Base-by-base conservation (phyloP, 1,140 invertebrate genomes). In the Bursaphelenchus mucronatus region DNA sequence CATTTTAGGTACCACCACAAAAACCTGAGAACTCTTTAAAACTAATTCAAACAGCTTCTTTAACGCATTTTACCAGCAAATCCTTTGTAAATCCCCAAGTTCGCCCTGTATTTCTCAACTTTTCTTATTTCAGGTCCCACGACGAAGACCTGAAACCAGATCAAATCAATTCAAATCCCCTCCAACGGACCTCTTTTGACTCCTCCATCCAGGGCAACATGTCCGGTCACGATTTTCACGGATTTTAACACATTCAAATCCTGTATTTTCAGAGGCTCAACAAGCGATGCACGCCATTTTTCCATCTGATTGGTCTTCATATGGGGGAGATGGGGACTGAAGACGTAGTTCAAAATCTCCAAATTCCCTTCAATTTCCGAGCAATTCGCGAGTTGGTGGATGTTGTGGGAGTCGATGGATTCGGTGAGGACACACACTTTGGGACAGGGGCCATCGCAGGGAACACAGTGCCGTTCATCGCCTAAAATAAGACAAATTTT, bases 281-380 rank as follows among this genome's bases (percentile, higher is more conserved):
- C 19, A 2, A 30, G 13, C 45, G 11, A 59, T 3, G 13, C 1
- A 44, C 40, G 40, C 2, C 2, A 1, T 39, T 11, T 11, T 2
- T n/a, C 45, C 40, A 56, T 63, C 61, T 17, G 39, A 19, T 8
- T 13, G 19, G 51, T 47, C 44, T 47, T 11, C 15, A 21, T n/a
- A 66, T 63, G 39, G 21, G 66, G 69, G 10, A 63, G n/a, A 46
- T 71, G 69, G 21, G 67, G 44, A 17, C 50, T 11, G 49, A 71
- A 71, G 8, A 67, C 74, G 44, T 71, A 66, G 52, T 66, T 76
- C 45, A 71, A 44, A 39, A 71, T 53, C 47, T 71, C 73, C 6
- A 71, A 68, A 50, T 75, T 67, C 11, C 70, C 70, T 45, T 71
- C 70, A 21, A 71, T 73, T 59, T 71, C 70, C 11, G 65, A 61